Percentiles rank a stretch among this genome's conserved stretches.
phyloP scores from a whole-genome alignment of 2,888 invertebrate genomes.

The Rhingia rostrata region DNA sequence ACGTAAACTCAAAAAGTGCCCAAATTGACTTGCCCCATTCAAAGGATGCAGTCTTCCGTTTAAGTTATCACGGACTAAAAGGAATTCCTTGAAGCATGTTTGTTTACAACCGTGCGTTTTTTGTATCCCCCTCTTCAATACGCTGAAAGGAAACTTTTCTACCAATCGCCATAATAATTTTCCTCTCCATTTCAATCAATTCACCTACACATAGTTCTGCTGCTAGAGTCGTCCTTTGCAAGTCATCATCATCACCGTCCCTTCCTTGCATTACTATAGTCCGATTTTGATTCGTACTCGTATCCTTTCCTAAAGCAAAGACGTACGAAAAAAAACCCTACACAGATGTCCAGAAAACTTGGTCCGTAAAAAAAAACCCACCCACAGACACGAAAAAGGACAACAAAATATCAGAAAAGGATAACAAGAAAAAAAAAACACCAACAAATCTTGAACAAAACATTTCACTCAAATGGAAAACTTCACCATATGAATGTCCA shows the following conservation, averaged over 20 bases:
- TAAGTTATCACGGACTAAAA: slow-evolving; percentile 40
- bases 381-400: slow-evolving; percentile 30
- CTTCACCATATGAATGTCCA: slow-evolving; percentile 72
- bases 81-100: slow-evolving; percentile 1
- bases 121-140: slow-evolving; percentile 28
- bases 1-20: slow-evolving; percentile 12
- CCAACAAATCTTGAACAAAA: slow-evolving; percentile 53
- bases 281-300: slow-evolving; percentile 42
- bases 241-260: neutral
- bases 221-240: slow-evolving; percentile 5
- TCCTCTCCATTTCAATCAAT: slow-evolving; percentile 74
- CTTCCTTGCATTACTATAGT: neutral
- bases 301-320: slow-evolving; percentile 20
- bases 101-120: slow-evolving; percentile 20
- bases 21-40: slow-evolving; percentile 45
- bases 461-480: slow-evolving; percentile 73
- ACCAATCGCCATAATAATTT: slow-evolving; percentile 72
- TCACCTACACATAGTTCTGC: slow-evolving; percentile 41
- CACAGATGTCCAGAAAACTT: slow-evolving; percentile 53
- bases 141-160: slow-evolving; percentile 61
- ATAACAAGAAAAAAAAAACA: slow-evolving; percentile 24
- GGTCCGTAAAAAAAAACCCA: slow-evolving; percentile 42
- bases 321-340: neutral
- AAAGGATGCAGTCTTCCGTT: slow-evolving; percentile 61
- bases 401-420: slow-evolving; percentile 5